phyloP scores from a whole-genome alignment of 2,888 invertebrate species.

The Pheosia tremula region DNA sequence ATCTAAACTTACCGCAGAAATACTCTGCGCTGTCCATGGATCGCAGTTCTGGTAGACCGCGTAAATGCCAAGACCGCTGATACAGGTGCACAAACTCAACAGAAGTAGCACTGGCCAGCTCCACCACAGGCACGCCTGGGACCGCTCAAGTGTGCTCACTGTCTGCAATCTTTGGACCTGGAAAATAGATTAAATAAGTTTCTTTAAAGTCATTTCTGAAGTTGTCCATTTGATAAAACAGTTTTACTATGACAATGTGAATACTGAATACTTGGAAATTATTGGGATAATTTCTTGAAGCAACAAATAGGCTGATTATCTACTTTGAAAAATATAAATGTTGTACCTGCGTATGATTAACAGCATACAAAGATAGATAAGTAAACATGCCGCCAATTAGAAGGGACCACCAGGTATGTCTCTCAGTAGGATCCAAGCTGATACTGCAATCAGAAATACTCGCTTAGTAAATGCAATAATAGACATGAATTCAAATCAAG shows the following conservation, averaged over 20 bases:
- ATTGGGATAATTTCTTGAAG: too few relatives aligned
- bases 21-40: constrained; percentile 86
- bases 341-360: constrained; percentile 48
- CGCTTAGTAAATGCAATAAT: background rate
- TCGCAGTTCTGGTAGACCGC: constrained; percentile 94
- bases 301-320: too few relatives aligned
- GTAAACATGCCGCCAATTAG: constrained; percentile 92
- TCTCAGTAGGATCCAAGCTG: constrained; percentile 90
- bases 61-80: constrained; percentile 93
- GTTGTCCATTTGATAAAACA: too few relatives aligned
- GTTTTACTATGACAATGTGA: too few relatives aligned
- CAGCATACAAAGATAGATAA: constrained; percentile 92
- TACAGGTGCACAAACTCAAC: constrained; percentile 89
- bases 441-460: constrained; percentile 81
- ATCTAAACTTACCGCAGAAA: constrained; percentile 71
- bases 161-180: background rate
- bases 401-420: constrained; percentile 94
- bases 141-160: constrained; percentile 5
- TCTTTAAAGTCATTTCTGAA: too few relatives aligned
- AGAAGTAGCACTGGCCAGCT: constrained; percentile 90
- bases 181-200: background rate
- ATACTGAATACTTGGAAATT: too few relatives aligned
- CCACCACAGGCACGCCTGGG: constrained; percentile 86
- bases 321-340: background rate
- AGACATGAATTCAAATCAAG: background rate